phyloP scores from a whole-genome alignment of 2,797 vertebrate genomes.

The Poecilia wingei region DNA sequence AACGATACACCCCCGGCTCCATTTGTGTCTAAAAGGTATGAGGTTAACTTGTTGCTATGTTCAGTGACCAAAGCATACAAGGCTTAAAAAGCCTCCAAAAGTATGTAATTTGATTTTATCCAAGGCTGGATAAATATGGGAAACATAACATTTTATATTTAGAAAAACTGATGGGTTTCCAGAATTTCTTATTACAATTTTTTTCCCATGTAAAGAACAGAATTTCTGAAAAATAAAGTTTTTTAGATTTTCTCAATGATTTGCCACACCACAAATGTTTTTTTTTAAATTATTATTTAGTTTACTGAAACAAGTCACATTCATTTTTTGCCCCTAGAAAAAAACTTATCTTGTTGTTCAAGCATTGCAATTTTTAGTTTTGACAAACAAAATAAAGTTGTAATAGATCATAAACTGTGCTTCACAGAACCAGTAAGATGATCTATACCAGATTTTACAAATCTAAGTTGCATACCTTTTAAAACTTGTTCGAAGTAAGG shows the following conservation, averaged over 20 bases:
- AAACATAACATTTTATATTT: not conserved
- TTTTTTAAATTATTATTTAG: not conserved
- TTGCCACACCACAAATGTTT: not conserved
- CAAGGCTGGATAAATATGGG: not conserved
- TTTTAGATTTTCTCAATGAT: not conserved
- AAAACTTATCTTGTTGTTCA: not conserved
- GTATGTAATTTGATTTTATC: not conserved
- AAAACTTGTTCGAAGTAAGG: not conserved
- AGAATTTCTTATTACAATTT: not conserved
- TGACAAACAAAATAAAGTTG: not conserved
- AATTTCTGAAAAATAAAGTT: not conserved
- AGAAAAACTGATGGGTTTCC: not conserved
- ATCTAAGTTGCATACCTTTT: not conserved
- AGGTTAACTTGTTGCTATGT: not conserved
- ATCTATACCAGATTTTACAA: not conserved
- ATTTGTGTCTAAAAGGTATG: conserved; percentile 82
- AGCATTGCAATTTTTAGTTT: not conserved
- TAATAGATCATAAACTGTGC: not conserved
- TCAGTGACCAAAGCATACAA: not conserved
- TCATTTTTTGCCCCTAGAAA: not conserved
- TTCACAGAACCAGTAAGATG: not conserved
- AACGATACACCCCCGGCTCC: conserved; percentile 79
- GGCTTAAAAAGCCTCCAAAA: not conserved
- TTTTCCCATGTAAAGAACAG: not conserved
- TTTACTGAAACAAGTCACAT: not conserved